Percentiles rank a stretch among this genome's conserved stretches.
These are phyloP conservation scores for Malaclemys terrapin DNA, from an alignment of 2,113 vertebrate genomes.

Conservation along the genomic window DNA sequence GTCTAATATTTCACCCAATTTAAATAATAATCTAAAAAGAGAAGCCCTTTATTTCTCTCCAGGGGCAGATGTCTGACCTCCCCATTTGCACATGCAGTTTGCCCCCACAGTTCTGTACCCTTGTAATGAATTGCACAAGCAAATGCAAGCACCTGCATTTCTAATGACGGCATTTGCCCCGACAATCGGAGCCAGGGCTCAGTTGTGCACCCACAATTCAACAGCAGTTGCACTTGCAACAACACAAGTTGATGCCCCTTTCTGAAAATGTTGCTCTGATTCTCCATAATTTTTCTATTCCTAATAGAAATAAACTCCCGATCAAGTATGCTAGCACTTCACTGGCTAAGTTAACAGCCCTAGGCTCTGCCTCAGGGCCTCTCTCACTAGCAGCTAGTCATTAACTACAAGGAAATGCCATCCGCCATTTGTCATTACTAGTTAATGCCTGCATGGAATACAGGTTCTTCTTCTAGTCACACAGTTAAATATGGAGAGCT, in stretches of 20 bases:
- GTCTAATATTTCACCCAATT: neutral
- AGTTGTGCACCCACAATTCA: neutral
- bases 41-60: neutral
- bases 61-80: neutral
- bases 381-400: conserved; percentile 11
- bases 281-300: neutral
- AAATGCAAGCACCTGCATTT: neutral
- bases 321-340: conserved; percentile 20
- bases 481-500: neutral
- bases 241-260: neutral
- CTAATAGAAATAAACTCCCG: neutral
- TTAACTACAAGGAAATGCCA: conserved; percentile 16
- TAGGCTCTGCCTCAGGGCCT: conserved; percentile 13
- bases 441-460: neutral
- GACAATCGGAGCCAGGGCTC: neutral
- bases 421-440: neutral
- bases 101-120: neutral
- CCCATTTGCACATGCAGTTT: neutral
- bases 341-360: neutral
- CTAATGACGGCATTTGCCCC: neutral
- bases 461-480: neutral
- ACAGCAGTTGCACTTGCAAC: neutral
- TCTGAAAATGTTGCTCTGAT: neutral
- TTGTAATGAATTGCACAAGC: neutral
- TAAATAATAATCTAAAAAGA: neutral